A percentile compares a stretch with the other conserved stretches of the same genome.
Conservation (phyloP, 2,888 invertebrate genomes). For the Coelopa pilipes region DNA sequence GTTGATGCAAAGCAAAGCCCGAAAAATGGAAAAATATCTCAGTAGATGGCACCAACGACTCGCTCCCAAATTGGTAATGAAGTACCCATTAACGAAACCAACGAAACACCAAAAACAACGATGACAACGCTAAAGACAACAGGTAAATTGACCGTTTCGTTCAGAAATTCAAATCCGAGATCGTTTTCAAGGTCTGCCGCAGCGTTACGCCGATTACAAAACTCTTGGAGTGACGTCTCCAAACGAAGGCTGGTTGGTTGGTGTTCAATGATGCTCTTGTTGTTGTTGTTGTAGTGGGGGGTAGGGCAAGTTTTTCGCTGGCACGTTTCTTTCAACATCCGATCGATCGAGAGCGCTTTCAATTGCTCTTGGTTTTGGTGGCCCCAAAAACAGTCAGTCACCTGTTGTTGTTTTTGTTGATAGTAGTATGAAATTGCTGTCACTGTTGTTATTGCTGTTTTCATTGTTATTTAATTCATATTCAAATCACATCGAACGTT, state of each 20-base stretch:
- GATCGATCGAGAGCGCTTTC: too few species aligned
- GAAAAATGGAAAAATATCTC: too few species aligned
- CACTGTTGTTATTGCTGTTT: background rate
- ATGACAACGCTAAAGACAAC: background rate
- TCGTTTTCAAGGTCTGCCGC: too few species aligned
- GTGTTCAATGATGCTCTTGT: background rate
- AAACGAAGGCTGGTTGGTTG: too few species aligned
- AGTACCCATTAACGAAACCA: too few species aligned
- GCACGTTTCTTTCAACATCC: background rate
- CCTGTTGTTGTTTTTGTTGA: slow-evolving; percentile 8
- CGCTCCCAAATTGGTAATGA: too few species aligned
- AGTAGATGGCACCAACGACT: too few species aligned
- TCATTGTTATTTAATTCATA: slow-evolving; percentile 36
- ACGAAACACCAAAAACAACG: background rate
- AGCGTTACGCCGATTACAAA: too few species aligned
- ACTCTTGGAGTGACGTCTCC: too few species aligned
- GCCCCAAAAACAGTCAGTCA: slow-evolving; percentile 37
- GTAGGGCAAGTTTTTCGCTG: background rate
- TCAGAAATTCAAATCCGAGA: too few species aligned
- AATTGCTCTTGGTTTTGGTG: slow-evolving; percentile 4
- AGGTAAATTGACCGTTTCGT: background rate
- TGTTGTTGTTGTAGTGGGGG: background rate
- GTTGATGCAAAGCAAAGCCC: too few species aligned
- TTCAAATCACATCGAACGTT: slow-evolving; percentile 37
- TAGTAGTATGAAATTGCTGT: background rate